These are phyloP conservation scores for Dendronephthya gigantea DNA, from an alignment of 64 coral and sea anemone species.

Conservation along the genomic window DNA sequence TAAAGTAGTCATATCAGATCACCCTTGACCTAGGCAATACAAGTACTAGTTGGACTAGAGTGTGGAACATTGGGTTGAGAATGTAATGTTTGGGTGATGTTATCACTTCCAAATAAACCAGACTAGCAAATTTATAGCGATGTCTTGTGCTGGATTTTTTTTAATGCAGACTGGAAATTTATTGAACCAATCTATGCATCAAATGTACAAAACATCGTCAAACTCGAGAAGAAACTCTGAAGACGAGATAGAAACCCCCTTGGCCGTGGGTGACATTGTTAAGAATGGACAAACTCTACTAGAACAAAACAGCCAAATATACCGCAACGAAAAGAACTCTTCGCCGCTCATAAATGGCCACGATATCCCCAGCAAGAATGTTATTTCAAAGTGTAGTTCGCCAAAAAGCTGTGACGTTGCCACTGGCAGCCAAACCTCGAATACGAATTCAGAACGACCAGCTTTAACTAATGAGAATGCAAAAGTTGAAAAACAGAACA, in stretches of 20 bases:
- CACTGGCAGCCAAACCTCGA: neutral
- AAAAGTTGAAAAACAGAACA: too few species aligned
- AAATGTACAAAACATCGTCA: slow-evolving; percentile 56
- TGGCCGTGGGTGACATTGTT: neutral
- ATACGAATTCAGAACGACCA: neutral
- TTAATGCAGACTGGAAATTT: slow-evolving; percentile 51
- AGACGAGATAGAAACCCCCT: neutral
- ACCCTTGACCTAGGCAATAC: too few species aligned
- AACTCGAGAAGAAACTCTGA: slow-evolving; percentile 39
- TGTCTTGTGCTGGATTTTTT: neutral
- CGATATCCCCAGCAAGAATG: neutral
- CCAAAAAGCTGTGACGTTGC: neutral
- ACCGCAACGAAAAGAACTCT: neutral
- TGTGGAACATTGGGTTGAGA: too few species aligned
- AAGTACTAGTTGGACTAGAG: too few species aligned
- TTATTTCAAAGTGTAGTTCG: neutral
- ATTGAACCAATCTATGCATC: slow-evolving; percentile 81
- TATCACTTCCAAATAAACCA: too few species aligned
- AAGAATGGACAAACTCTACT: too few species aligned
- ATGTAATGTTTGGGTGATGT: too few species aligned
- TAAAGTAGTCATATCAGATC: too few species aligned
- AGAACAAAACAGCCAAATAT: too few species aligned
- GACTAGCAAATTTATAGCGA: too few species aligned
- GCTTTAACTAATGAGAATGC: too few species aligned
- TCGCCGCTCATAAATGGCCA: neutral